Evolutionary conservation across 30 jellyfish, hydroid and myxozoan genomes (phyloP), one percentile per base, ranked within the genome.

Genomic region (Turritopsis dohrnii): DNA sequence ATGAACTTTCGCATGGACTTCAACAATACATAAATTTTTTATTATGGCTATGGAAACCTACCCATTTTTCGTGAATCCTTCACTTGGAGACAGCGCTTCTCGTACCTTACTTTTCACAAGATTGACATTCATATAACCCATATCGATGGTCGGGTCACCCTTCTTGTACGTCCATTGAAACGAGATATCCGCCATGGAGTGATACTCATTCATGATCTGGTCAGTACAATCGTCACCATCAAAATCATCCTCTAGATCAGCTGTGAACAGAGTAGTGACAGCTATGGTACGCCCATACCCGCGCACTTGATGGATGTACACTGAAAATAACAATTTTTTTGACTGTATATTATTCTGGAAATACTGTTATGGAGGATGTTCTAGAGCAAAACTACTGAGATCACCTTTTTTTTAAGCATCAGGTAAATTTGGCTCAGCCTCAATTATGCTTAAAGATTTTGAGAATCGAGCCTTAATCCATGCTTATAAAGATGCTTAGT

Each of bases 111-210:
- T 25, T 18, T 90, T 79, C 53, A 80, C 87, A 23, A 86, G 85
- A 71, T 91, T 88, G 29, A 77, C 96, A 84, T 91, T 91, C 94
- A 86, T 86, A 88, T 82, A 91, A 0, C 97, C 97, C 97, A 91
- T 91, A 41, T 91, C 97, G 72, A 91, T 87, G 27, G 90, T 84
- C 65, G 41, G 72, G 72, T 91, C 97, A 7, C 97, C 97, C 76
- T 86, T 83, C 80, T 87, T 91, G 94, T 91, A 91, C 18, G 97
- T 86, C 97, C 97, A 91, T 16, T 88, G 96, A 76, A 91, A 91
- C 31, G 87, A 88, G 53, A 91, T 87, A 29, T 87, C 96, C 16
- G 95, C 83, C 97, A 91, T 91, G 54, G 79, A 79, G 52, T 87
- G 91, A 75, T 91, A 87, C 71, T 87, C 79, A 17, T 74, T 72